Conservation (phyloP, 2,113 vertebrate species). For the Rafetus swinhoei region DNA sequence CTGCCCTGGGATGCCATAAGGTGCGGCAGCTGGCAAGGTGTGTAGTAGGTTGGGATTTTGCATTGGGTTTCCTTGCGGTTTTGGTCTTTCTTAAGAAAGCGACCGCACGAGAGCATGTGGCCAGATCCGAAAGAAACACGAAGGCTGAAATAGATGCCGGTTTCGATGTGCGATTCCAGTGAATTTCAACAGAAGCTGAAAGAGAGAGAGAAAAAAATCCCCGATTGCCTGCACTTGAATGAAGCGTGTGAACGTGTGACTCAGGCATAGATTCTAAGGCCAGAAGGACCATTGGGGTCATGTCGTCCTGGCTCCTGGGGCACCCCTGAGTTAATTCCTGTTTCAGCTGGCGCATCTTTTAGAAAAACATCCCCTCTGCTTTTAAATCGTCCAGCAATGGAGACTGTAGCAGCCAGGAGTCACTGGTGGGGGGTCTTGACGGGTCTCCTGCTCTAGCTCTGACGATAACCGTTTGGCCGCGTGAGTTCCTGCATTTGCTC, state of each 20-base stretch:
- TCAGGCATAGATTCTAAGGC: background rate
- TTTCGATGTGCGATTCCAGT: slow-evolving; percentile 43
- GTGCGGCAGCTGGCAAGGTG: background rate
- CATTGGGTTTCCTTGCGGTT: slow-evolving; percentile 8
- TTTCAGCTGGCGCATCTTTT: background rate
- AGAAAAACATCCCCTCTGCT: background rate
- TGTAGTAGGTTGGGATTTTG: fast-evolving
- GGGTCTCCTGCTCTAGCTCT: too few relatives aligned
- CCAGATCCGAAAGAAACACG: background rate
- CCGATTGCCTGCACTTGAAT: background rate
- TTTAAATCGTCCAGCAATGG: background rate
- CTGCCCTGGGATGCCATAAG: background rate
- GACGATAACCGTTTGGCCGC: too few relatives aligned
- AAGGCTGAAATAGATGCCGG: slow-evolving; percentile 27
- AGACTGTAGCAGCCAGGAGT: too few relatives aligned
- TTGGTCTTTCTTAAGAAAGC: background rate
- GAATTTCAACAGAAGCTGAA: slow-evolving; percentile 49
- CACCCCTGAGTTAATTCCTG: background rate
- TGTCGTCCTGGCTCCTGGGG: background rate
- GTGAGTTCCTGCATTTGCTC: too few relatives aligned
- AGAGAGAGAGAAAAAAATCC: background rate
- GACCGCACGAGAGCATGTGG: background rate
- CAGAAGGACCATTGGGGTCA: background rate
- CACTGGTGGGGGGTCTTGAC: too few relatives aligned
- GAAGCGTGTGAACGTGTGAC: fast-evolving